Conservation (phyloP, 2,113 vertebrate species). For the Lasiurus cinereus region DNA sequence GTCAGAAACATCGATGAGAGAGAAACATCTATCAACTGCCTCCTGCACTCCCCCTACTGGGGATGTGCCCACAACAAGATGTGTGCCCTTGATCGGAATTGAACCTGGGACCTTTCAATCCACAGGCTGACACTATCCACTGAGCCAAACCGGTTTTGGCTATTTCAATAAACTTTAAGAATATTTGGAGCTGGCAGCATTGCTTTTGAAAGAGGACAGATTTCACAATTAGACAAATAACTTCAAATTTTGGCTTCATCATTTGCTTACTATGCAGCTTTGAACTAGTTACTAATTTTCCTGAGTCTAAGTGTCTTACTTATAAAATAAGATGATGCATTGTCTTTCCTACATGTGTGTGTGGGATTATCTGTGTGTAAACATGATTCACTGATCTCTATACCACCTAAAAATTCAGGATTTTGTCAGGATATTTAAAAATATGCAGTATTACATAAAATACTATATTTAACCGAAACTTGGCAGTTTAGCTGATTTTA, state of each 20-base stretch:
- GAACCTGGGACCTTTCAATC: too few relatives aligned
- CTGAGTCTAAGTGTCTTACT: neutral
- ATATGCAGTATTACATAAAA: neutral
- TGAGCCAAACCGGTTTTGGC: neutral
- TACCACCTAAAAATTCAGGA: neutral
- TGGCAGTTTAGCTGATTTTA: neutral
- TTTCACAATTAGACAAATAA: neutral
- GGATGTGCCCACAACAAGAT: too few relatives aligned
- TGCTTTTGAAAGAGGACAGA: neutral
- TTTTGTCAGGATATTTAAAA: neutral
- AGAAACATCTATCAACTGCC: too few relatives aligned
- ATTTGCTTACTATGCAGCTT: neutral
- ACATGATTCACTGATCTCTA: neutral
- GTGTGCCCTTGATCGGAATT: too few relatives aligned
- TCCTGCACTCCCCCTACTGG: too few relatives aligned
- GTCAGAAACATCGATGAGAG: too few relatives aligned
- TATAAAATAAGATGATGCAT: neutral
- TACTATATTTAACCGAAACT: neutral
- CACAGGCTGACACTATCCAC: too few relatives aligned
- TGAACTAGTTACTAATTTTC: neutral
- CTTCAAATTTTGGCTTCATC: neutral
- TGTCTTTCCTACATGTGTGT: neutral
- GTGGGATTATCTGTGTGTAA: neutral
- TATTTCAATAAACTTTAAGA: constrained; percentile 4
- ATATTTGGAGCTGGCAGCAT: neutral